Conservation (phyloP, 2,113 vertebrate genomes). For the Anser brachyrhynchus region DNA sequence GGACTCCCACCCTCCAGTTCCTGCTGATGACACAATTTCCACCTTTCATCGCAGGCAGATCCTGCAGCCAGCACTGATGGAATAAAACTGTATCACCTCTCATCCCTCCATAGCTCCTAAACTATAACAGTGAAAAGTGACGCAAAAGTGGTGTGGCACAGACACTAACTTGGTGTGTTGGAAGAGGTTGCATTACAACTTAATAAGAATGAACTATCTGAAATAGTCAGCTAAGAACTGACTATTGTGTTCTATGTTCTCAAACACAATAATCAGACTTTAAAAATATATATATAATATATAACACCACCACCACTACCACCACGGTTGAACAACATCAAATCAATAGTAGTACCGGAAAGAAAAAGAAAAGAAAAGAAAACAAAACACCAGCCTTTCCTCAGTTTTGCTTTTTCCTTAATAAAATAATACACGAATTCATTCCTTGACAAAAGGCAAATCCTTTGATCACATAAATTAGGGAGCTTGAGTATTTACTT, state of each 20-base stretch:
- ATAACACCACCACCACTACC: neutral
- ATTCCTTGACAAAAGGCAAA: neutral
- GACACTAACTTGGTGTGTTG: neutral
- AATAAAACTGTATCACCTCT: neutral
- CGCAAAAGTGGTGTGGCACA: neutral
- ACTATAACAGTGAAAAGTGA: too few species aligned
- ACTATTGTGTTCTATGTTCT: neutral
- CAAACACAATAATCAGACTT: neutral
- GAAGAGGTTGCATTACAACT: neutral
- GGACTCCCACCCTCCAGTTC: neutral
- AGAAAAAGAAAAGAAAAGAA: neutral
- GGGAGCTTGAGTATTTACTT: neutral
- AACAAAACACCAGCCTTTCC: neutral
- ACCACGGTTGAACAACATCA: neutral
- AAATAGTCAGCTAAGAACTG: conserved; percentile 15
- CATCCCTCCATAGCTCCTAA: neutral
- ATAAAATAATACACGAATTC: neutral
- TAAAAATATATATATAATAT: neutral
- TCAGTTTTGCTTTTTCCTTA: neutral
- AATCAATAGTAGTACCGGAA: neutral
- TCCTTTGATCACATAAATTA: neutral
- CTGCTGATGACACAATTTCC: neutral
- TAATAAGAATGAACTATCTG: neutral
- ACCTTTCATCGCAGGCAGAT: neutral
- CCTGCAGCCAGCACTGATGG: neutral